These are phyloP conservation scores for Adelosebastes latens DNA, from an alignment of 2,797 vertebrate genomes.

Conservation along the genomic window DNA sequence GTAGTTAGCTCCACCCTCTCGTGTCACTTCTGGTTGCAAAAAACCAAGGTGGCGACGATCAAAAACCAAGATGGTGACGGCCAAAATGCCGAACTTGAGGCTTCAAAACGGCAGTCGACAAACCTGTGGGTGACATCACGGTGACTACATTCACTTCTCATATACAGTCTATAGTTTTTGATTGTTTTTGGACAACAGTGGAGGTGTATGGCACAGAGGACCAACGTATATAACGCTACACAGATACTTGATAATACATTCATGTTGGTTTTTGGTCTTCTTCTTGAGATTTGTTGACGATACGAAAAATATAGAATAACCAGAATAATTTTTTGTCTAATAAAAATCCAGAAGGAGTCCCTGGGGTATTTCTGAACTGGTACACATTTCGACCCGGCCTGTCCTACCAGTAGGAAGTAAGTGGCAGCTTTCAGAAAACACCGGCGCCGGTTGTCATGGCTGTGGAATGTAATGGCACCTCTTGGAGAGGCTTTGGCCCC, in stretches of 20 bases:
- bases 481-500: constrained; percentile 52
- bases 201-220: neutral
- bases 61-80: too few relatives aligned
- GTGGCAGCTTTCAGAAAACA: constrained; percentile 60
- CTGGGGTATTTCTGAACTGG: neutral
- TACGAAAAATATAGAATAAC: neutral
- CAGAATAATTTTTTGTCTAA: neutral
- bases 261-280: neutral
- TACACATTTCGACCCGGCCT: neutral
- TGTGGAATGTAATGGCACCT: constrained; percentile 73
- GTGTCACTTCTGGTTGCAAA: too few relatives aligned
- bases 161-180: neutral
- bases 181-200: neutral
- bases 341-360: neutral
- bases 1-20: too few relatives aligned
- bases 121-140: accelerated
- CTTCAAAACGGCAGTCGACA: too few relatives aligned
- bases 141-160: too few relatives aligned
- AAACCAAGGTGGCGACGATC: too few relatives aligned
- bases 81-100: too few relatives aligned
- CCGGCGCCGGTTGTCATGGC: constrained; percentile 64
- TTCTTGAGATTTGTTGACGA: neutral
- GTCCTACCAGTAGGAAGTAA: constrained; percentile 37
- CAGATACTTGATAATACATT: neutral
- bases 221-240: neutral